Conservation (phyloP, 2,888 invertebrate species). For the Stenoptilia bipunctidactyla region DNA sequence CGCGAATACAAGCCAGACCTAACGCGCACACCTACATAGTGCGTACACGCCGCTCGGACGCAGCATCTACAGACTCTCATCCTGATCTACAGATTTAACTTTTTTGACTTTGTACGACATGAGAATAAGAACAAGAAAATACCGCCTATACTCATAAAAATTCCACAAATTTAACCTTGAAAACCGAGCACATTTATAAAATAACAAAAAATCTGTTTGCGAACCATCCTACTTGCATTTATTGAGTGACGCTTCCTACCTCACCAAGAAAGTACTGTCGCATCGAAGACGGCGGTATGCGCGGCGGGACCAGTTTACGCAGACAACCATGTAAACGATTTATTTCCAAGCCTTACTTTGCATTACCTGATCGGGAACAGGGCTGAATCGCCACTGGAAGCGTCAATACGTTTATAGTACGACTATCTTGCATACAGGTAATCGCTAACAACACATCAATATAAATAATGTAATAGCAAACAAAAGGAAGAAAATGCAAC, state of each 20-base stretch:
- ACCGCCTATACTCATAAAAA: too few species aligned
- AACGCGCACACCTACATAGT: too few species aligned
- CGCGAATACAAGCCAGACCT: constrained; percentile 8
- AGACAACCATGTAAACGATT: constrained; percentile 71
- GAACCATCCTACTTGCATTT: too few species aligned
- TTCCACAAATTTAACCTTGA: too few species aligned
- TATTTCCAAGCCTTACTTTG: constrained; percentile 65
- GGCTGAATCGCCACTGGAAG: constrained; percentile 33
- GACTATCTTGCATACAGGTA: background rate
- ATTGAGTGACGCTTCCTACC: constrained; percentile 40
- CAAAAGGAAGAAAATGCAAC: background rate
- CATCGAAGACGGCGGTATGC: constrained; percentile 17
- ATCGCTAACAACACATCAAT: background rate
- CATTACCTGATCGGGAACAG: constrained; percentile 63
- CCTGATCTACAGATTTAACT: too few species aligned
- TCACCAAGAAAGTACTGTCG: constrained; percentile 27
- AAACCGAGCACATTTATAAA: too few species aligned
- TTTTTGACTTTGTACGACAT: too few species aligned
- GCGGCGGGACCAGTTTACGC: constrained; percentile 65
- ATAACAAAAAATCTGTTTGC: too few species aligned
- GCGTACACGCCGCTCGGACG: too few species aligned
- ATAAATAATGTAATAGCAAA: background rate
- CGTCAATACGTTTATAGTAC: background rate
- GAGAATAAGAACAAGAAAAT: too few species aligned
- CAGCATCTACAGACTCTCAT: too few species aligned